Base-by-base conservation (phyloP, 2,113 vertebrate species). In the Jaculus jaculus region DNA sequence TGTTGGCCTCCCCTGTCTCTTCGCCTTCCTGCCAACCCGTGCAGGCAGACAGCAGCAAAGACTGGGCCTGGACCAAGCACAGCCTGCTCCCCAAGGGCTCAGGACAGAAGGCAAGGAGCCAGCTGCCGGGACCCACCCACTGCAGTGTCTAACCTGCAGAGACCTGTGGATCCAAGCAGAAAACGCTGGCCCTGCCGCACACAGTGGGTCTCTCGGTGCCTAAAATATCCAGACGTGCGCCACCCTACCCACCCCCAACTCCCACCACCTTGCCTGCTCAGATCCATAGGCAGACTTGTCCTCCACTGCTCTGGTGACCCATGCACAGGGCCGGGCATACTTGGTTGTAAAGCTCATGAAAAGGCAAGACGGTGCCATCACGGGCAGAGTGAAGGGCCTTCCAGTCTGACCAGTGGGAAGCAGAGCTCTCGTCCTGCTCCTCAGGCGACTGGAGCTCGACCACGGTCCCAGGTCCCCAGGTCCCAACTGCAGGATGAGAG, bases 91-190 rank as follows among this genome's bases (percentile, higher is more conserved):
- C 68, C 9, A 54, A 24, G 60, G 54, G 11, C 6, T 37, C 11
- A 2, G 26, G 65, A 47, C n/a, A n/a, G n/a, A n/a, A n/a, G n/a
- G 20, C 37, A 39, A 24, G 13, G 39, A 89, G 51, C 77, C 60
- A 23, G 24, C 60, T 21, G 1, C 78, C 21, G 37, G 51, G 34
- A 21, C 30, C 18, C 69, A 32, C 51, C 47, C 6, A 32, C 23
- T 73, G 23, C 37, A 7, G 28, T 3, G 9, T 34, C 69, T 34
- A 23, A 80, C 8, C 10, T 42, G 20, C 21, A 81, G 87, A 68
- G 34, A 11, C 58, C n/a, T 18, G 10, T 1, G 90, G 71, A 6
- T 61, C 9, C 0, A 28, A 7, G 4, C 0, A 0, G 51, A 34
- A 11, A 21, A 21, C 1, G 30, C 11, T 16, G 72, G 51, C 71